These are phyloP conservation scores for Microcaecilia unicolor DNA, from an alignment of 2,797 vertebrate genomes.

Conservation along the genomic window DNA sequence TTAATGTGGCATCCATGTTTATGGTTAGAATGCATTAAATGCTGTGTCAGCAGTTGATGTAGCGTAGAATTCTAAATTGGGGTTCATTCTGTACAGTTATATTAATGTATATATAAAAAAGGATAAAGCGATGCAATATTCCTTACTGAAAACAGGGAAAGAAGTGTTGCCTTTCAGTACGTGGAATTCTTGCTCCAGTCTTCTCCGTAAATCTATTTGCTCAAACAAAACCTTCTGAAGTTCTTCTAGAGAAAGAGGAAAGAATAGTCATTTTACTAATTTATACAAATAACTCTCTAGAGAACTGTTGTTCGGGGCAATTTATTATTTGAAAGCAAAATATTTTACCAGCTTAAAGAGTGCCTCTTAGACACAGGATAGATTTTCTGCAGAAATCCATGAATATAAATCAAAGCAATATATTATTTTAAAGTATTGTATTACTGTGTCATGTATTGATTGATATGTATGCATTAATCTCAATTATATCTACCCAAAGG, in stretches of 20 bases:
- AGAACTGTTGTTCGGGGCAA: conserved; percentile 38
- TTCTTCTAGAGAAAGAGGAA: conserved; percentile 71
- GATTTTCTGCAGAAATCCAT: conserved; percentile 69
- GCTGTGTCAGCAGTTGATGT: too few species aligned
- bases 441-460: conserved; percentile 72
- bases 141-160: conserved; percentile 96
- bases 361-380: conserved; percentile 43
- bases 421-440: conserved; percentile 78
- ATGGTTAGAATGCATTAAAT: too few species aligned
- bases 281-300: conserved; percentile 51
- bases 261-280: conserved; percentile 42
- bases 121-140: conserved; percentile 8
- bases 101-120: not conserved
- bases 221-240: conserved; percentile 97
- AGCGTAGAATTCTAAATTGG: too few species aligned
- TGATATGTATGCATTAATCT: conserved; percentile 77
- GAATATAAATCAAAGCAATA: conserved; percentile 79
- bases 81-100: too few species aligned
- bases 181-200: conserved; percentile 94
- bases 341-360: conserved; percentile 51
- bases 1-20: too few species aligned
- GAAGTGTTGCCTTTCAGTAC: conserved; percentile 86
- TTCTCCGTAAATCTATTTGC: conserved; percentile 90
- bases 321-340: conserved; percentile 57
- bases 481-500: conserved; percentile 70